A percentile compares a stretch with the other conserved stretches of the same genome.
phyloP scores from a whole-genome alignment of 23 tunicate genomes.

The Trididemnum clinides region DNA sequence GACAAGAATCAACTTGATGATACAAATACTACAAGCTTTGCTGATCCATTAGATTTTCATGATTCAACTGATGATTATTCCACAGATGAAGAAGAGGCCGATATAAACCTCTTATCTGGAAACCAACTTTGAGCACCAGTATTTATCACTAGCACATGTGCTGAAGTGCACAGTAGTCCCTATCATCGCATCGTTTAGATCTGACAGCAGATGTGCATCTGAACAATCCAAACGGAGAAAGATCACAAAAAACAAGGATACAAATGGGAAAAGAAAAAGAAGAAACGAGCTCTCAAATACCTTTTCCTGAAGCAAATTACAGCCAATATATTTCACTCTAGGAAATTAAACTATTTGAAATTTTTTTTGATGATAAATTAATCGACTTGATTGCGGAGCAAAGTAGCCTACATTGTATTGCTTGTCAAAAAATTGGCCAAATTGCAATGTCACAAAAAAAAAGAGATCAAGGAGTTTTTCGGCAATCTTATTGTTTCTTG shows the following conservation, averaged over 20 bases:
- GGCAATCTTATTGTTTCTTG: background rate
- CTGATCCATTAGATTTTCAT: background rate
- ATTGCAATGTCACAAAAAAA: background rate
- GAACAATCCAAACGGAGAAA: background rate
- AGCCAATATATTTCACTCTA: background rate
- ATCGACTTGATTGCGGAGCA: background rate
- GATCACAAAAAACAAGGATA: too few species aligned
- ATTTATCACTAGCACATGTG: background rate
- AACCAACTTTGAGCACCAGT: background rate
- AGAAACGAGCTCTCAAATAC: background rate
- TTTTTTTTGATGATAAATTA: slow-evolving; percentile 9
- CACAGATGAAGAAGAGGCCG: background rate
- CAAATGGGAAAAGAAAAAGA: too few species aligned
- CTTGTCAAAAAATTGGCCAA: background rate
- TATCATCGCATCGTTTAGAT: background rate
- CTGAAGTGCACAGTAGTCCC: background rate
- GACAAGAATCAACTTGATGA: background rate
- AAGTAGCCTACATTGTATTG: background rate
- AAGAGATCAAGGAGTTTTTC: background rate
- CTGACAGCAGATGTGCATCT: background rate
- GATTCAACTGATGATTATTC: background rate
- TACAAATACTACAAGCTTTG: background rate
- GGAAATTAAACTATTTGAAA: background rate
- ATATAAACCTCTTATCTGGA: background rate
- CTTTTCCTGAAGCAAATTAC: background rate